Base-by-base conservation (phyloP, 1,140 invertebrate genomes). In the Brachionus rotundiformis region DNA sequence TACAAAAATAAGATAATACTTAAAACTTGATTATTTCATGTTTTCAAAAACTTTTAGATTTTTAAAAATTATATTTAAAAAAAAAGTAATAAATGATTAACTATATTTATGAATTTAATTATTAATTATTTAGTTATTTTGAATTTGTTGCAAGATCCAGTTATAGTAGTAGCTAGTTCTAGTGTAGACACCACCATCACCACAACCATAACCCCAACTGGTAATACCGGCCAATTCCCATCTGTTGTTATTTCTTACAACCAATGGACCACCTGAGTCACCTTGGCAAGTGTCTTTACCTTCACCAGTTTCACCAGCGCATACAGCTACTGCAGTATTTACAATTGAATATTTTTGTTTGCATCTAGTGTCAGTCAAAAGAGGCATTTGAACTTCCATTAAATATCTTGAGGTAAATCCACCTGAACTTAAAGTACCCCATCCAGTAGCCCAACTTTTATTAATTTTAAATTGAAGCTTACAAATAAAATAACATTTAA, bases 121-220 rank as follows among this genome's bases (percentile, higher is more conserved):
- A 2, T 19, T 19, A 19, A 54, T 19, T 5, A 54, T 25, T 59
- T 79, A 79, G 25, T 59, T 27, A 13, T 10, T 23, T 59, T 27
- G 1, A 31, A 79, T 79, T 79, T 79, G n/a, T 31, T 19, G n/a
- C 25, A 5, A 5, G 10, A 79, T 79, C 76, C 76, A 79, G 47
- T 54, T 59, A 16, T 79, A 59, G 76, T 59, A 79, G 25, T 79
- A 79, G 23, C 59, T 79, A 5, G 59, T 63, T 59, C 76, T 54
- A 13, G 76, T 79, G 23, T 59, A 79, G 10, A 79, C 76, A 79
- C 47, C 59, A 63, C 76, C 76, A 79, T 79, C 76, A 39, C 76
- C 76, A 39, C 76, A 79, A 33, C 76, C 76, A 79, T 79, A 79
- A 39, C 76, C 76, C 76, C 76, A 79, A 63, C 76, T 79, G 31